Percentiles rank a stretch among this genome's conserved stretches.
Conservation (phyloP, 2,888 invertebrate species). For the Steinernema carpocapsae region DNA sequence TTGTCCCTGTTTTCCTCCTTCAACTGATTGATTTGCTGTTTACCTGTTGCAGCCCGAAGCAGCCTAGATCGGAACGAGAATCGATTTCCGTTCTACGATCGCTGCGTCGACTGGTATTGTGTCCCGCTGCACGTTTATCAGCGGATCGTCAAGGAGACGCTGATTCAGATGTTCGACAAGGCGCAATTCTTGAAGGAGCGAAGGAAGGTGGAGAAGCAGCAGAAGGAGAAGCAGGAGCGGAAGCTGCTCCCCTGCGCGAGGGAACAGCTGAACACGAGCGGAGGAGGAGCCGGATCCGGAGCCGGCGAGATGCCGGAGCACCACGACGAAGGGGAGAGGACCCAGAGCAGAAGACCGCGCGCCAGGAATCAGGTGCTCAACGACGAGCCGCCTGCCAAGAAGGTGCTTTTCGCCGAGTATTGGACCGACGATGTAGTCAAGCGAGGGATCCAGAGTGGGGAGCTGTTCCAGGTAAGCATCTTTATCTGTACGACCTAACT, state of each 20-base stretch:
- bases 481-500: too few species aligned
- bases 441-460: constrained; percentile 1
- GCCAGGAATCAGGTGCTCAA: constrained; percentile 16
- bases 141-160: constrained; percentile 30
- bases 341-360: not conserved
- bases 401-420: not conserved
- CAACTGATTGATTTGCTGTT: constrained; percentile 14
- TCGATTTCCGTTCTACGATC: constrained; percentile 33
- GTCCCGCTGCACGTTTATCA: constrained; percentile 29
- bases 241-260: not conserved
- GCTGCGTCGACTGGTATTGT: constrained; percentile 32
- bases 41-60: constrained; percentile 16
- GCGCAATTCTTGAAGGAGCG: constrained; percentile 19
- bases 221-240: not conserved
- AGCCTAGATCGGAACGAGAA: constrained; percentile 27
- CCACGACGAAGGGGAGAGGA: not conserved
- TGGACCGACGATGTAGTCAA: constrained; percentile 11
- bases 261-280: not conserved
- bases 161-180: constrained; percentile 24
- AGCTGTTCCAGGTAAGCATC: constrained; percentile 7
- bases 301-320: not conserved
- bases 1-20: not conserved
- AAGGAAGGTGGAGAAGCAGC: constrained; percentile 9
- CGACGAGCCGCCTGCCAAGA: constrained; percentile 12
- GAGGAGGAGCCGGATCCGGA: not conserved